A percentile compares a stretch with the other conserved stretches of the same genome.
These are phyloP conservation scores for Epinephelus moara DNA, from an alignment of 2,113 vertebrate genomes.

Conservation along the genomic window DNA sequence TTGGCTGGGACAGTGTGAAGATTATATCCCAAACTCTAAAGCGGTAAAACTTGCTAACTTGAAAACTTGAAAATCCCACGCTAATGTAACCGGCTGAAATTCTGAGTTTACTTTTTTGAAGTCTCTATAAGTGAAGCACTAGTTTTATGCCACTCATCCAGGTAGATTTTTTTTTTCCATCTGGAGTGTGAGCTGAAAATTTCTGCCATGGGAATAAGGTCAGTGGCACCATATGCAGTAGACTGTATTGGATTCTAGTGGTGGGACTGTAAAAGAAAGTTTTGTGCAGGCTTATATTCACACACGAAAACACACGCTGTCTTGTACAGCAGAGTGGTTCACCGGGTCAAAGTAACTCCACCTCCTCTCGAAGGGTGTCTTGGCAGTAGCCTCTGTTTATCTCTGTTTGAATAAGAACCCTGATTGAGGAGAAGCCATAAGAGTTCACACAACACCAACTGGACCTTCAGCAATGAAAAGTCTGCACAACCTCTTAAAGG, in stretches of 20 bases:
- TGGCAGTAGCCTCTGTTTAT: constrained; percentile 38
- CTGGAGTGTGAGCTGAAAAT: background rate
- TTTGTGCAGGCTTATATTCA: constrained; percentile 17
- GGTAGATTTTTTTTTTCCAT: background rate
- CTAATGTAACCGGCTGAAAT: background rate
- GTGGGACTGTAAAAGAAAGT: constrained; percentile 2
- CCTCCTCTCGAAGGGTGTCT: constrained; percentile 17
- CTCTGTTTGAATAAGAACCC: constrained; percentile 30
- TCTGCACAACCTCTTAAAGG: constrained; percentile 38
- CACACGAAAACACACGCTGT: constrained; percentile 8
- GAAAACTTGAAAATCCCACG: background rate
- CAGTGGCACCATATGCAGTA: background rate
- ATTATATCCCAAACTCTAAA: background rate
- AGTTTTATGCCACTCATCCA: background rate
- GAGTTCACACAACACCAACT: constrained; percentile 24
- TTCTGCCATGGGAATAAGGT: constrained; percentile 11
- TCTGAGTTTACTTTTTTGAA: background rate
- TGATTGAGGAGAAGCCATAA: constrained; percentile 34
- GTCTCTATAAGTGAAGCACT: background rate
- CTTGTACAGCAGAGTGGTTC: background rate
- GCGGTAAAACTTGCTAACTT: background rate
- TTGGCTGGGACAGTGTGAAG: background rate
- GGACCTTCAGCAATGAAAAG: constrained; percentile 24
- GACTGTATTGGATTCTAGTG: constrained; percentile 11
- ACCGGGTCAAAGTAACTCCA: constrained; percentile 38